Conservation (phyloP, 1,140 invertebrate species). For the Calliphora vicina region DNA sequence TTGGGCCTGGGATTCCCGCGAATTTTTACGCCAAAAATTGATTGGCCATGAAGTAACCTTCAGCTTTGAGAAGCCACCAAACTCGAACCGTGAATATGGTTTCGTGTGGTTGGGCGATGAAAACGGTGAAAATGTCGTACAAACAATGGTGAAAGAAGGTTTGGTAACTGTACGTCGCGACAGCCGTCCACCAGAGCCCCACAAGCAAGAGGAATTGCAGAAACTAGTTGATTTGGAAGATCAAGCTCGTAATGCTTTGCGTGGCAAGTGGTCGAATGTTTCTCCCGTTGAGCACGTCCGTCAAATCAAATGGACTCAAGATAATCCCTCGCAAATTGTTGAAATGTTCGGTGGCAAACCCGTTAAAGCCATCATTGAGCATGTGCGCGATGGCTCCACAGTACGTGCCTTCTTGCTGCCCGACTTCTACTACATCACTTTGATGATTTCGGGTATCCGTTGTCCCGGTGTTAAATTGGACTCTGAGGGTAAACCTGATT, state of each 20-base stretch:
- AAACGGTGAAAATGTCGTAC: slow-evolving; percentile 85
- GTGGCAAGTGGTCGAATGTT: slow-evolving; percentile 81
- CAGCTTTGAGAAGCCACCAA: slow-evolving; percentile 74
- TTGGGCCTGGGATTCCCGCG: slow-evolving; percentile 95
- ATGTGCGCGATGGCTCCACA: slow-evolving; percentile 96
- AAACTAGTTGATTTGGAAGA: slow-evolving; percentile 89
- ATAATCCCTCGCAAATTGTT: slow-evolving; percentile 83
- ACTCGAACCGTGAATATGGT: slow-evolving; percentile 86
- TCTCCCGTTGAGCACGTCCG: slow-evolving; percentile 71
- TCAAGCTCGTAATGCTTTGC: slow-evolving; percentile 82
- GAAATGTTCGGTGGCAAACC: slow-evolving; percentile 82
- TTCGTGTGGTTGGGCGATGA: slow-evolving; percentile 79
- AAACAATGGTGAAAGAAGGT: slow-evolving; percentile 87
- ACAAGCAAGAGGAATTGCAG: slow-evolving; percentile 70
- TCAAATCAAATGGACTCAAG: slow-evolving; percentile 86
- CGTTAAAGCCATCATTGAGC: slow-evolving; percentile 89
- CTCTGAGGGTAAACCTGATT: slow-evolving; percentile 72
- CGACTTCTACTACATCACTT: slow-evolving; percentile 79
- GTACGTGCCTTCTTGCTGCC: slow-evolving; percentile 89
- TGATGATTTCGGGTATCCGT: slow-evolving; percentile 94
- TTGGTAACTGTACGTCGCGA: slow-evolving; percentile 84
- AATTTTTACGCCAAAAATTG: slow-evolving; percentile 91
- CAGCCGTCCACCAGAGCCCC: slow-evolving; percentile 68
- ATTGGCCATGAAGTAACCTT: slow-evolving; percentile 91
- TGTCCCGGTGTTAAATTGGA: slow-evolving; percentile 80